phyloP scores from a whole-genome alignment of 2,888 invertebrate species.

The Erannis defoliaria region DNA sequence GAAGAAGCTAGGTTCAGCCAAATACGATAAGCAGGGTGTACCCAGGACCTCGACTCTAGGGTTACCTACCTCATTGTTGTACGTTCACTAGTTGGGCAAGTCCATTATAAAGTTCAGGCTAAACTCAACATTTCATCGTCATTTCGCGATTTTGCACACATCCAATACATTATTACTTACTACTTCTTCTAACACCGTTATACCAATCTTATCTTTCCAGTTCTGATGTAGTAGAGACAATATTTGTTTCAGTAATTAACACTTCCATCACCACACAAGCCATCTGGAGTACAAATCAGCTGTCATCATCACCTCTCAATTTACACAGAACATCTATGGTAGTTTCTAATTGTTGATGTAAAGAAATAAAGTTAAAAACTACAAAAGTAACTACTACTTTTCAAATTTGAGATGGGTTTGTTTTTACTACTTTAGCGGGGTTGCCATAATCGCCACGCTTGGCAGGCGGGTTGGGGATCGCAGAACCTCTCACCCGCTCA shows the following conservation, averaged over 20 bases:
- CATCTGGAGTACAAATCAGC: constrained; percentile 12
- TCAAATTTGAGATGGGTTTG: no score
- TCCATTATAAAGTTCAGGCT: no score
- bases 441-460: no score
- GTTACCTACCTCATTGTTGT: no score
- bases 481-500: no score
- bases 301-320: constrained; percentile 21
- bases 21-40: no score
- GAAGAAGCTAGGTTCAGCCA: no score
- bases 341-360: constrained; percentile 14
- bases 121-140: no score
- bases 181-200: background rate
- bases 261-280: constrained; percentile 11
- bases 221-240: background rate
- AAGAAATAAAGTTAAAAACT: background rate
- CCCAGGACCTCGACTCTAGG: no score
- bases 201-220: background rate
- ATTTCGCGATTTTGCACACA: background rate
- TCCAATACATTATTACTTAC: background rate
- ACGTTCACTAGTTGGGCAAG: no score
- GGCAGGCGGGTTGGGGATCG: no score
- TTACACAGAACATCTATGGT: constrained; percentile 25
- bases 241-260: constrained; percentile 24
- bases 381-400: background rate
- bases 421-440: no score